Evolutionary conservation across 2,888 invertebrate genomes (phyloP).

Genomic region (Habroteleia sp.): DNA sequence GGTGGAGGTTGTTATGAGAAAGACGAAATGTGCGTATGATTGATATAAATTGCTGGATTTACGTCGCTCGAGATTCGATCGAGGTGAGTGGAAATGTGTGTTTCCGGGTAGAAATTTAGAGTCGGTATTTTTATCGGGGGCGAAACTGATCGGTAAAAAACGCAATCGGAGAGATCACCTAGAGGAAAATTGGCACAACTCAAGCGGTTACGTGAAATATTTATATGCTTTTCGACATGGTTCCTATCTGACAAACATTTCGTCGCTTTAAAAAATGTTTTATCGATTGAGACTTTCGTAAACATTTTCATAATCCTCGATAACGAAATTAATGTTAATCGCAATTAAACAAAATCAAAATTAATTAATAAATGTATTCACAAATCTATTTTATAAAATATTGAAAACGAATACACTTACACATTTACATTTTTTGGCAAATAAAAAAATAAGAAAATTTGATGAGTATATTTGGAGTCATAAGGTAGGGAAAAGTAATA

Average conservation of each 20-base stretch:
- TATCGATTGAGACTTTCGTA: conserved; percentile 7
- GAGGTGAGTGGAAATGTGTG: conserved; percentile 52
- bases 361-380: too few relatives aligned
- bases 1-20: conserved; percentile 34
- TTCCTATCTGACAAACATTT: conserved; percentile 10
- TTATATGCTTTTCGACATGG: conserved; percentile 14
- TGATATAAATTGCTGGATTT: conserved; percentile 56
- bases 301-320: too few relatives aligned
- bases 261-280: conserved; percentile 4
- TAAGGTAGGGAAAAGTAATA: too few relatives aligned
- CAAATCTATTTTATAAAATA: too few relatives aligned
- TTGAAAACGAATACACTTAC: too few relatives aligned
- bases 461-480: too few relatives aligned
- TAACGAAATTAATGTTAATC: too few relatives aligned
- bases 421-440: too few relatives aligned
- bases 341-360: too few relatives aligned
- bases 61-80: conserved; percentile 39
- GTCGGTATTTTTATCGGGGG: conserved; percentile 26
- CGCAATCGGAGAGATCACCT: conserved; percentile 14
- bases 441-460: too few relatives aligned
- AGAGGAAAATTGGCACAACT: conserved; percentile 25
- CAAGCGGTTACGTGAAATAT: conserved; percentile 31
- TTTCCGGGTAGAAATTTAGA: conserved; percentile 40
- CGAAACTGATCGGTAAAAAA: conserved; percentile 45
- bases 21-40: conserved; percentile 53